phyloP scores from a whole-genome alignment of 2,797 vertebrate species.

The Hylomyscus alleni region DNA sequence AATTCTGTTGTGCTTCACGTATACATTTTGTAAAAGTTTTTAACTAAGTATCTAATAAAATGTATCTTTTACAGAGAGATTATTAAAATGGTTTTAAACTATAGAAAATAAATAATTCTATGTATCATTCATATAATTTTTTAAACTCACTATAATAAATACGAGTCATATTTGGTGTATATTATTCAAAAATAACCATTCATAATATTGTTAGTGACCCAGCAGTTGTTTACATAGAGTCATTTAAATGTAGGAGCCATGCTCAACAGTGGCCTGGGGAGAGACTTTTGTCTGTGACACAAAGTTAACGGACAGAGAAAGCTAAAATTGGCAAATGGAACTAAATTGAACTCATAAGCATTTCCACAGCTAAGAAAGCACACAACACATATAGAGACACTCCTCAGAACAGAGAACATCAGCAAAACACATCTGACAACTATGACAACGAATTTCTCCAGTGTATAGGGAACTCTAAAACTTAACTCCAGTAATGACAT shows the following conservation, averaged over 20 bases:
- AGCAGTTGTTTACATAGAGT: slow-evolving; percentile 15
- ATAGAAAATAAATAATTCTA: neutral
- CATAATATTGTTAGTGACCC: neutral
- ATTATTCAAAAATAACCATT: neutral
- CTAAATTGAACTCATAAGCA: neutral
- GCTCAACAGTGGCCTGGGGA: neutral
- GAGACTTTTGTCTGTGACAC: neutral
- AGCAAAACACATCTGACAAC: neutral
- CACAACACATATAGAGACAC: neutral
- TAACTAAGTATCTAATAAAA: neutral
- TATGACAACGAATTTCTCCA: neutral
- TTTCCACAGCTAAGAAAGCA: neutral
- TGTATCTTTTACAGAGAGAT: neutral
- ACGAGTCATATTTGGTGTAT: neutral
- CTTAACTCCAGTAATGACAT: neutral
- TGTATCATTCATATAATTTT: neutral
- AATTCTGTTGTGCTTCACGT: neutral
- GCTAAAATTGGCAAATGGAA: neutral
- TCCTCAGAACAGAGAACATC: neutral
- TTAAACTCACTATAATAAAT: neutral
- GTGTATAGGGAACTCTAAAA: neutral
- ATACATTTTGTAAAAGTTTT: neutral
- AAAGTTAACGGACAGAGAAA: neutral
- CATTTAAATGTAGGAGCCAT: neutral
- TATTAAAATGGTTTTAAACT: neutral